Conservation (phyloP, 2,797 vertebrate species). For the Thamnophis elegans region DNA sequence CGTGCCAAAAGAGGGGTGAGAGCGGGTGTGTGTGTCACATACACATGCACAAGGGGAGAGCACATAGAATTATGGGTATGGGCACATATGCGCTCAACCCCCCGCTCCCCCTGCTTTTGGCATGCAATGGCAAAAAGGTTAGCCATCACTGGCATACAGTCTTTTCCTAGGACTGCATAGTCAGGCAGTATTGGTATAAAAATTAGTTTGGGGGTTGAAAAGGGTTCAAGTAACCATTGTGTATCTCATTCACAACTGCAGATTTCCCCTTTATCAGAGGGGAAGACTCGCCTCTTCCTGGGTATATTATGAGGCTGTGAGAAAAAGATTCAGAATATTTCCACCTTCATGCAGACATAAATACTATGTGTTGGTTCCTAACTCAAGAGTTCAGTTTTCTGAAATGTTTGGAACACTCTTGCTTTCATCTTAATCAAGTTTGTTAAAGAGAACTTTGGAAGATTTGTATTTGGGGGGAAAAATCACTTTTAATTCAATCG, state of each 20-base stretch:
- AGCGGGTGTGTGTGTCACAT: too few relatives aligned
- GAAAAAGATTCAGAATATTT: neutral
- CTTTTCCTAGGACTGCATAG: neutral
- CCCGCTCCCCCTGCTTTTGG: too few relatives aligned
- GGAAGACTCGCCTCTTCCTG: neutral
- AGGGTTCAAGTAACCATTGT: neutral
- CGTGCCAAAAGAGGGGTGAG: too few relatives aligned
- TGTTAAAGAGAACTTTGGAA: neutral
- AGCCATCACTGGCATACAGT: too few relatives aligned
- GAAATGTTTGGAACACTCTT: neutral
- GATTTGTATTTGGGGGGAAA: neutral
- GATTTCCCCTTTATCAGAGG: neutral
- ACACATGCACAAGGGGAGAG: too few relatives aligned
- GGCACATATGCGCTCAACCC: too few relatives aligned
- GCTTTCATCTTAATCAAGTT: neutral
- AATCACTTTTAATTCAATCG: neutral
- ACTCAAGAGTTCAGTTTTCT: neutral
- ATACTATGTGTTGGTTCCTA: neutral
- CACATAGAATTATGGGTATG: too few relatives aligned
- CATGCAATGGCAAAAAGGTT: too few relatives aligned
- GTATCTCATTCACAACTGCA: neutral
- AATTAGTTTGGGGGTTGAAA: neutral
- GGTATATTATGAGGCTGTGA: neutral
- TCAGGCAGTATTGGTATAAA: neutral
- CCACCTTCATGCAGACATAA: neutral